Percentiles rank a stretch among this genome's conserved stretches.
phyloP scores from a whole-genome alignment of 35 echinoderm and acorn worm genomes.

The Holothuria glaberrima region DNA sequence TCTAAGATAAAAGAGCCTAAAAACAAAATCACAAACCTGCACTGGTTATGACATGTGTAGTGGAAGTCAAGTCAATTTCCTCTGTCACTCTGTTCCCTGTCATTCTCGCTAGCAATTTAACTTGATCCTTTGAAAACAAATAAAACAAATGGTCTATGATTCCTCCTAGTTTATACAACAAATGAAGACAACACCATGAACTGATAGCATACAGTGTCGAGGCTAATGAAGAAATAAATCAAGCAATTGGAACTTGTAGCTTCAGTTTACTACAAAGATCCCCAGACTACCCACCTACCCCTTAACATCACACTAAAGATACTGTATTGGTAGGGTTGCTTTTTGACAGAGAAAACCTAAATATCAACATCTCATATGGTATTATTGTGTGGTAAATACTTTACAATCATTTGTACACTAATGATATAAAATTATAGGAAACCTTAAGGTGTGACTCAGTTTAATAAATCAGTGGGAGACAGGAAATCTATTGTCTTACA shows the following conservation, averaged over 20 bases:
- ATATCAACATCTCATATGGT: no score
- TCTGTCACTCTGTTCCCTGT: slow-evolving; percentile 26
- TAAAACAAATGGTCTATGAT: background rate
- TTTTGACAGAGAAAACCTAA: background rate
- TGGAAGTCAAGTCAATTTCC: slow-evolving; percentile 1
- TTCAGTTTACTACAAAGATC: background rate
- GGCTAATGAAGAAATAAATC: background rate
- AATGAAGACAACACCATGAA: background rate
- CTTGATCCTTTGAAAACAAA: slow-evolving; percentile 32
- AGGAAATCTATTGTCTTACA: no score
- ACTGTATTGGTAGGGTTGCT: background rate
- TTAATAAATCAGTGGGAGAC: no score
- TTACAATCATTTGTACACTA: no score
- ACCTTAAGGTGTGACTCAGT: no score
- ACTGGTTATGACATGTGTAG: slow-evolving; percentile 12
- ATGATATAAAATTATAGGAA: no score
- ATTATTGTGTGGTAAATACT: no score
- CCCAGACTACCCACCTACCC: background rate
- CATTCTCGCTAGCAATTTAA: background rate
- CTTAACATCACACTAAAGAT: background rate
- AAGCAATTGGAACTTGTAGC: background rate
- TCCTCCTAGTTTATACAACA: background rate
- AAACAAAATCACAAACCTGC: background rate
- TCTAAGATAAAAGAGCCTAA: background rate
- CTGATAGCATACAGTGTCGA: background rate